A percentile compares a stretch with the other conserved stretches of the same genome.
Evolutionary conservation across 2,113 vertebrate genomes (phyloP).

Genomic region (Lepus europaeus): DNA sequence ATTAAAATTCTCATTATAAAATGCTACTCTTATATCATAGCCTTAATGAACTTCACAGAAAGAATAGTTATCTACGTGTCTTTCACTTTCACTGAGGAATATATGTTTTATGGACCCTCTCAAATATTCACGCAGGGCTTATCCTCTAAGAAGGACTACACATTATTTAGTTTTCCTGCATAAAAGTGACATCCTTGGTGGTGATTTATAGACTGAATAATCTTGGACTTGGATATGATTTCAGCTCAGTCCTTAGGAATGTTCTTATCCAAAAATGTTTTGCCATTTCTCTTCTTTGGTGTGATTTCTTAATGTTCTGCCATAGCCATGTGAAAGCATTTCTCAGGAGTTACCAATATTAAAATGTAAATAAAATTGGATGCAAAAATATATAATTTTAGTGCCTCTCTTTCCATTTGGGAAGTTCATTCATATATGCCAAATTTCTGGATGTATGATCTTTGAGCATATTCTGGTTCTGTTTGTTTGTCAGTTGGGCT

Average conservation of each 20-base stretch:
- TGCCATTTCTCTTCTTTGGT: background rate
- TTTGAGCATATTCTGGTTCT: background rate
- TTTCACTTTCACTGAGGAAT: background rate
- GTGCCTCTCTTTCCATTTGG: background rate
- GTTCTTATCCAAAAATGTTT: background rate
- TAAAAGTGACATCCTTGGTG: background rate
- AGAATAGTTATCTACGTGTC: background rate
- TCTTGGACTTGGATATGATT: background rate
- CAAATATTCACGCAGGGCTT: background rate
- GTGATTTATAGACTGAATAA: background rate
- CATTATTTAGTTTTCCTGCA: background rate
- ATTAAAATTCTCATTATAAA: background rate
- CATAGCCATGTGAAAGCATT: background rate
- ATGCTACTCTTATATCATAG: background rate
- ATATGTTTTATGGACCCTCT: background rate
- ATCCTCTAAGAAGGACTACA: background rate
- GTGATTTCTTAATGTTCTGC: background rate
- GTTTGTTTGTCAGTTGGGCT: too few species aligned
- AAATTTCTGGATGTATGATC: background rate
- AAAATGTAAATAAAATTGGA: slow-evolving; percentile 7
- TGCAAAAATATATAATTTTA: background rate
- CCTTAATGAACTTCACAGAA: background rate
- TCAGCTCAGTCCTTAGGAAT: background rate
- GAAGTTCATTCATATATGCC: background rate
- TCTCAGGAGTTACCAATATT: background rate